Base-by-base conservation (phyloP, 2,888 invertebrate species). In the Eristalis intricaria region DNA sequence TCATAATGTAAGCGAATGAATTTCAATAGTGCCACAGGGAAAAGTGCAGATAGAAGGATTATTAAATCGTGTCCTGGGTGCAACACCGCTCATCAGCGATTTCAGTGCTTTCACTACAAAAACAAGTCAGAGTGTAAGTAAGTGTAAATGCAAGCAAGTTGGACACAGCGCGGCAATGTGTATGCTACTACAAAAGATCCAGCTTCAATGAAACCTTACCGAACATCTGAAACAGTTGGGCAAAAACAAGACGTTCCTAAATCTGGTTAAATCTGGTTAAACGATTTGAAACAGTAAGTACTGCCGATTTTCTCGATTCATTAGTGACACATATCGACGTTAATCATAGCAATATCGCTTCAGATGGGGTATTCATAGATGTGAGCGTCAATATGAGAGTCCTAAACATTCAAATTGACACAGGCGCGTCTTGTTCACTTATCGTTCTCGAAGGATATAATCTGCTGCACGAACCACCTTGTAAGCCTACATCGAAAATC, bases 71-170 rank as follows among this genome's bases (percentile, higher is more conserved):
- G 76, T 26, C 65, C 73, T 23, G 66, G 50, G 19, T 50, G 60
- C 22, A 22, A 43, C n/a, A 29, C 56, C 22, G 10, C 65, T 22
- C 73, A 79, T 66, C 38, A 40, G 29, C 50, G 76, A 32, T 4
- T 26, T 40, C 56, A 50, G 58, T 73, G 73, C 35, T 56, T 40
- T 60, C 71, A 73, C 50, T 71, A 58, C 61, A 71, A 79, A 50
- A 58, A 65, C n/a, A 66, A 73, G 56, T 32, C 73, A n/a, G 32
- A 66, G 19, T 60, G 71, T 19, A 56, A 58, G 23, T n/a, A n/a
- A n/a, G n/a, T n/a, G n/a, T n/a, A 40, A 35, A 68, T 43, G 61
- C 43, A n/a, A 38, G 15, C 2, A 5, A 8, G 15, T 26, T 13
- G 38, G 75, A 22, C 66, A 66, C 40, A 65, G 65, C 29, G 60